Conservation (phyloP, 2,797 vertebrate species). For the Otolemur crassicaudatus region DNA sequence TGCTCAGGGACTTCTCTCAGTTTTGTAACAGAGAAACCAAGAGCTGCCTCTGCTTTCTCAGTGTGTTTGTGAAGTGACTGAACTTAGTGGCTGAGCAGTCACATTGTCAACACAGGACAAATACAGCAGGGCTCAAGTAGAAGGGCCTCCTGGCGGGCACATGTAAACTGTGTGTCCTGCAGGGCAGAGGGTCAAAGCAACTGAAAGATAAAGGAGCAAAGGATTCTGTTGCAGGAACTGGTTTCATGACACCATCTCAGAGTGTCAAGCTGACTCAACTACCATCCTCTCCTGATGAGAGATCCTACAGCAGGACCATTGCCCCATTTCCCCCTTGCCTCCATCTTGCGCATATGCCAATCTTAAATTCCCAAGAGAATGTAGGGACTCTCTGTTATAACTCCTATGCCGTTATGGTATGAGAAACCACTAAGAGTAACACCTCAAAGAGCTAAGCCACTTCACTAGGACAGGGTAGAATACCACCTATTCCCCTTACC, state of each 20-base stretch:
- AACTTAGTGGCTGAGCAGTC: neutral
- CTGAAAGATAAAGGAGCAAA: neutral
- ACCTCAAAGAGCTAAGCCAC: neutral
- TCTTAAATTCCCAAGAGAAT: constrained; percentile 39
- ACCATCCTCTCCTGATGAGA: neutral
- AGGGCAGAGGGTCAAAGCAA: neutral
- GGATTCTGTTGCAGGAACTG: neutral
- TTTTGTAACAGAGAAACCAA: neutral
- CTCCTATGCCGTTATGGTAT: neutral
- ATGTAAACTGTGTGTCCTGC: neutral
- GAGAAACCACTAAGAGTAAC: neutral
- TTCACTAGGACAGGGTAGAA: neutral
- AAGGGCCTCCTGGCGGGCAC: neutral
- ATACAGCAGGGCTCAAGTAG: neutral
- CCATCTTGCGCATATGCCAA: neutral
- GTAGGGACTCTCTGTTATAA: neutral
- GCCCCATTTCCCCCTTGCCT: neutral
- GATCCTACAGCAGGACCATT: neutral
- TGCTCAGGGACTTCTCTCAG: neutral
- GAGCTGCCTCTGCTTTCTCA: neutral
- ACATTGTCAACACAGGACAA: neutral
- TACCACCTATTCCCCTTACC: neutral
- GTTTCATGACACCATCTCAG: neutral
- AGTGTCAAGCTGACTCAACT: neutral
- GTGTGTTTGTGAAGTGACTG: neutral